A percentile compares a stretch with the other conserved stretches of the same genome.
phyloP scores from a whole-genome alignment of 2,113 vertebrate species.

The Podiceps cristatus region DNA sequence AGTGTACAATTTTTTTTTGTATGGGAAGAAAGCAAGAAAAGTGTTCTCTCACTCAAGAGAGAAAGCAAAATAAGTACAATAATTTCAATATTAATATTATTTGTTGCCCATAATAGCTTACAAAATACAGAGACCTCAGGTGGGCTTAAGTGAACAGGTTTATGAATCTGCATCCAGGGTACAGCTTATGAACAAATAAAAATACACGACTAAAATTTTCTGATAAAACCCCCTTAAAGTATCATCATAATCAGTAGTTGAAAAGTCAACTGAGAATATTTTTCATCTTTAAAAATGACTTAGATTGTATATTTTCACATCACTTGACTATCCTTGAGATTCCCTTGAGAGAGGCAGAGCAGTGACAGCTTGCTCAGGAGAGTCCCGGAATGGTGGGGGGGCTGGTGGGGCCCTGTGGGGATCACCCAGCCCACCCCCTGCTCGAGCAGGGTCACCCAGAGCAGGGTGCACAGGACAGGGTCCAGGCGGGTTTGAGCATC shows the following conservation, averaged over 20 bases:
- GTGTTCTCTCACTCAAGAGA: not conserved
- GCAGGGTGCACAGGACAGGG: no score
- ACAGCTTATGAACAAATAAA: not conserved
- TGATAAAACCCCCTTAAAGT: not conserved
- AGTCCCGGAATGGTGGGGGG: no score
- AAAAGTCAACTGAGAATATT: not conserved
- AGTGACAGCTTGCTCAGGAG: not conserved
- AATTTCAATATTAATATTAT: not conserved
- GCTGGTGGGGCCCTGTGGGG: no score
- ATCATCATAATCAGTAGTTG: not conserved
- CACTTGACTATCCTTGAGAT: not conserved
- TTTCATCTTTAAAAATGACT: not conserved
- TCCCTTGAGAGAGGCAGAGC: not conserved
- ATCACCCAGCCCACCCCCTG: no score
- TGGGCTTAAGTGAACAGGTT: not conserved
- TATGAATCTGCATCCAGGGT: not conserved
- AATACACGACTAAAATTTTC: not conserved
- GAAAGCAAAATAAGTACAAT: not conserved
- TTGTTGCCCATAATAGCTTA: not conserved
- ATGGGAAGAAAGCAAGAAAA: not conserved
- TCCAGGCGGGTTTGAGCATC: no score
- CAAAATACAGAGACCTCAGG: not conserved
- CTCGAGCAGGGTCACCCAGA: no score
- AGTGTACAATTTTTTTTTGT: no score
- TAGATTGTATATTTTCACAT: not conserved